Percentiles rank a stretch among this genome's conserved stretches.
These are phyloP conservation scores for Euura lappo DNA, from an alignment of 1,140 invertebrate species.

Conservation along the genomic window DNA sequence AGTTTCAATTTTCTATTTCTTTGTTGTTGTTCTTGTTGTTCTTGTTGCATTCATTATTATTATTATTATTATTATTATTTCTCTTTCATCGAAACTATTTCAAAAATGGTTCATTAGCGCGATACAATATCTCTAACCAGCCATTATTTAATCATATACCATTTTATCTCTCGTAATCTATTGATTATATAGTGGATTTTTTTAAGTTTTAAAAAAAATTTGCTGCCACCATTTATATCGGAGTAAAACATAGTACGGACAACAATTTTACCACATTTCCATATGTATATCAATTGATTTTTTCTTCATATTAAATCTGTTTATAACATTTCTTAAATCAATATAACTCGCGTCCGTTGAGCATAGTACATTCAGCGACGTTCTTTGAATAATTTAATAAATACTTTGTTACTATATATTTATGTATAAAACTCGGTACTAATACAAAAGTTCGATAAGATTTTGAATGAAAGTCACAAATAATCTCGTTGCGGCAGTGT, in stretches of 20 bases:
- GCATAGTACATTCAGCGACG: conserved; percentile 45
- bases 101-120: background rate
- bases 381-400: conserved; percentile 46
- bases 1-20: background rate
- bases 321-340: background rate
- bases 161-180: background rate
- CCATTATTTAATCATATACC: too few relatives aligned
- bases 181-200: background rate
- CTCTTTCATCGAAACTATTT: too few relatives aligned
- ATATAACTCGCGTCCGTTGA: conserved; percentile 20
- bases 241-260: background rate
- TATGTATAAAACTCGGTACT: conserved; percentile 50
- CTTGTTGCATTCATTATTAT: background rate
- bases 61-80: too few relatives aligned
- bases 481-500: too few relatives aligned
- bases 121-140: background rate
- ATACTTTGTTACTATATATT: conserved; percentile 48
- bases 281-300: background rate
- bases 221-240: background rate
- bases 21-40: background rate
- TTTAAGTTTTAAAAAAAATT: background rate
- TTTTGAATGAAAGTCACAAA: too few relatives aligned
- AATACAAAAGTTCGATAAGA: too few relatives aligned
- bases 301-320: background rate
- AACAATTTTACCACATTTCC: background rate